Evolutionary conservation across 1,140 invertebrate species (phyloP), one percentile per base, ranked within the genome.

Genomic region (Papilio polytes): DNA sequence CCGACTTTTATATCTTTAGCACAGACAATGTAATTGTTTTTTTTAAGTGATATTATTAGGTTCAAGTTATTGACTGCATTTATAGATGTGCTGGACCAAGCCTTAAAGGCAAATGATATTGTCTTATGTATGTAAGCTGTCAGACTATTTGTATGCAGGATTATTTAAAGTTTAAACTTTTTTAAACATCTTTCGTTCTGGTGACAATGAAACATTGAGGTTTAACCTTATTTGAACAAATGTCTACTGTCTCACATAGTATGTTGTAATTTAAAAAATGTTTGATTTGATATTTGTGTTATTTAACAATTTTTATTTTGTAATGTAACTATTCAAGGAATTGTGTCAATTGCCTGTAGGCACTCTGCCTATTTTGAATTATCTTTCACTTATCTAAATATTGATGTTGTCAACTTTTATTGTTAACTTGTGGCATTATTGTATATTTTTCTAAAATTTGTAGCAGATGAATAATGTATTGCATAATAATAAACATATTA

Each of bases 401-500:
- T 70, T 15, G 63, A 2, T 13, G 63, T 70, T 31, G n/a, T n/a
- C n/a, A 70, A 70, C 15, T 70, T 31, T 70, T 15, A 31, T 70
- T 70, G 63, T 70, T 31, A 22, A 15, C 59, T 13, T 26, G 1
- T 2, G 1, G 6, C 12, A 10, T 22, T 63, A 13, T 22, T 22
- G 10, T 63, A 12, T 13, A 22, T 36, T 15, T 70, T 15, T 31
- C 7, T 70, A 2, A 31, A 15, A 6, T 31, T 15, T 31, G 26
- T 31, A 70, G 63, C 22, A 70, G 26, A 13, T 70, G 6, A 15
- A 66, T 31, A 66, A 70, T 70, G 15, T 15, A 31, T 31, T 70
- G 26, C 63, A 70, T 70, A 70, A 70, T 70, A 70, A 70, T 63
- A 20, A 78, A 66, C 56, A 78, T 66, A 66, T 48, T 66, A n/a